These are phyloP conservation scores for Drosophila affinis DNA, from an alignment of 2,888 invertebrate species.

Conservation along the genomic window DNA sequence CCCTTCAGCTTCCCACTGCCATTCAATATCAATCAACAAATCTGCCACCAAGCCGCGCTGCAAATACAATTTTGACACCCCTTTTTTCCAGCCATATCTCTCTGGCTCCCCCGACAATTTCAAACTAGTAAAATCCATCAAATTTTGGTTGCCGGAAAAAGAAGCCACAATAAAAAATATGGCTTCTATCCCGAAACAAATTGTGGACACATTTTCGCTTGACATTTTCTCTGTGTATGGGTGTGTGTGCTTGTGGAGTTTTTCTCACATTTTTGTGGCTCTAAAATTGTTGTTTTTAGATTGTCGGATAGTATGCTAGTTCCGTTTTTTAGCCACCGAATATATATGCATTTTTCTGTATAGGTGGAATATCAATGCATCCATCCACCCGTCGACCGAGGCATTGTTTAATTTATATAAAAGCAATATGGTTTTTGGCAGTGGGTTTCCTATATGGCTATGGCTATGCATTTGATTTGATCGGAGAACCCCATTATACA, in stretches of 20 bases:
- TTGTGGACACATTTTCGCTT: conserved; percentile 33
- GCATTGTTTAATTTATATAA: conserved; percentile 42
- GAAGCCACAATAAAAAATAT: conserved; percentile 19
- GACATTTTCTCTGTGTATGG: conserved; percentile 4
- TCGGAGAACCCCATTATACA: conserved; percentile 4
- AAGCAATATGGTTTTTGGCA: conserved; percentile 25
- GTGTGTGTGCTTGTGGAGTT: conserved; percentile 2
- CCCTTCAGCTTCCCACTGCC: background rate
- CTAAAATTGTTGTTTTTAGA: conserved; percentile 15
- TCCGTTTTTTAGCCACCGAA: conserved; percentile 29
- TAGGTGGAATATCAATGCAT: conserved; percentile 20
- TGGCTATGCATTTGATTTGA: background rate
- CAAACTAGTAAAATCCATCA: background rate
- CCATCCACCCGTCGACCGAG: background rate
- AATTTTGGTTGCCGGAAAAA: background rate
- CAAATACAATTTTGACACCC: background rate
- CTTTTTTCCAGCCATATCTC: background rate
- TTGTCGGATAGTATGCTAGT: conserved; percentile 18
- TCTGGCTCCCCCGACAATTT: background rate
- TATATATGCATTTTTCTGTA: background rate
- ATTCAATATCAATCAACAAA: background rate
- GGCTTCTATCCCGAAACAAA: conserved; percentile 45
- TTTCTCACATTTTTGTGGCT: conserved; percentile 16
- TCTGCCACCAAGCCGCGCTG: background rate
- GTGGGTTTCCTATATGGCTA: background rate